These are phyloP conservation scores for Aurelia coerulea DNA, from an alignment of 30 jellyfish, hydroid and myxozoan species.

Conservation along the genomic window DNA sequence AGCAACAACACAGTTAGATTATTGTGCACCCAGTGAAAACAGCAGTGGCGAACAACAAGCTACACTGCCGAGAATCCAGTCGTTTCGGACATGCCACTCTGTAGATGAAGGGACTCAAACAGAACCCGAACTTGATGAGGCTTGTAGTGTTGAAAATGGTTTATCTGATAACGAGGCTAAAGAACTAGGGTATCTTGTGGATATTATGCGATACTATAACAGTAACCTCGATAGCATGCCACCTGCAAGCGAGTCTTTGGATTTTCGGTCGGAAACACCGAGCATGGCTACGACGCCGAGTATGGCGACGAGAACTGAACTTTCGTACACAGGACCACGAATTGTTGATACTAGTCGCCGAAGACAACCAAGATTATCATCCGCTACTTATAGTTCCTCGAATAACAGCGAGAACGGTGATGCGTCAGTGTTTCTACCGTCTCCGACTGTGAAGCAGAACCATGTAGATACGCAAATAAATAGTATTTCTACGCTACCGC, in stretches of 20 bases:
- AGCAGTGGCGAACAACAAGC: slow-evolving; percentile 58
- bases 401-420: slow-evolving; percentile 68
- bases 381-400: slow-evolving; percentile 72
- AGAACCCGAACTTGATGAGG: slow-evolving; percentile 55
- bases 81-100: slow-evolving; percentile 43
- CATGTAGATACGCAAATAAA: slow-evolving; percentile 21
- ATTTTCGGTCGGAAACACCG: slow-evolving; percentile 20
- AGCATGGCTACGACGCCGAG: background rate
- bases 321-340: slow-evolving; percentile 53
- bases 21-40: slow-evolving; percentile 52
- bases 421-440: slow-evolving; percentile 14
- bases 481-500: slow-evolving; percentile 47
- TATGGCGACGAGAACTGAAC: slow-evolving; percentile 29
- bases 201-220: slow-evolving; percentile 74
- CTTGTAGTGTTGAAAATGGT: slow-evolving; percentile 31
- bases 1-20: slow-evolving; percentile 26
- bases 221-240: slow-evolving; percentile 62
- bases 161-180: slow-evolving; percentile 78
- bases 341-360: slow-evolving; percentile 67
- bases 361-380: slow-evolving; percentile 64
- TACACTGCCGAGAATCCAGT: slow-evolving; percentile 39
- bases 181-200: slow-evolving; percentile 77
- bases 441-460: slow-evolving; percentile 13
- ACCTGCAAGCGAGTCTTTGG: slow-evolving; percentile 25
- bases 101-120: slow-evolving; percentile 83